Evolutionary conservation across 2,888 invertebrate species (phyloP).

Genomic region (Thalpophila matura): DNA sequence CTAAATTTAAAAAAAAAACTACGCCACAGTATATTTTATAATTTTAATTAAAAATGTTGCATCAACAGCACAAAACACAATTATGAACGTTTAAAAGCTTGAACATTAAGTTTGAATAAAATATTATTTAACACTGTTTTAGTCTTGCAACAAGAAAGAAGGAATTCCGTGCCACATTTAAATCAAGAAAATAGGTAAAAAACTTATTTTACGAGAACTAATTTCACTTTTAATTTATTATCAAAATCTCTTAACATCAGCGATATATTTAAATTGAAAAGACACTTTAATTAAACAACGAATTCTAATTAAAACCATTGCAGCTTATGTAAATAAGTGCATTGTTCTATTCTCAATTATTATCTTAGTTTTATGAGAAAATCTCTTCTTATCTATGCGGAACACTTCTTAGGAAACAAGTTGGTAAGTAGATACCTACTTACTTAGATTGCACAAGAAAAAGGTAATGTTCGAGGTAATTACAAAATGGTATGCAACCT

Average conservation of each 20-base stretch:
- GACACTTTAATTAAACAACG: conserved; percentile 17
- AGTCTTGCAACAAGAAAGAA: no score
- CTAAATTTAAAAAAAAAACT: no score
- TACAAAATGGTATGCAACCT: conserved; percentile 31
- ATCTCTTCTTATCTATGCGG: conserved; percentile 57
- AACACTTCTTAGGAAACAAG: conserved; percentile 33
- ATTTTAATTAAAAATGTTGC: no score
- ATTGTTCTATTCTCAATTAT: conserved; percentile 44
- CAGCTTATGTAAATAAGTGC: conserved; percentile 43
- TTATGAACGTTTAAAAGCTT: no score
- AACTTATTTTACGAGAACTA: background rate
- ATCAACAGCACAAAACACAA: no score
- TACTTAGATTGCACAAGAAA: conserved; percentile 45
- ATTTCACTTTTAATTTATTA: conserved; percentile 3
- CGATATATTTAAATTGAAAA: conserved; percentile 28
- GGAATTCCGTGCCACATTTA: no score
- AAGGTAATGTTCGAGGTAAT: conserved; percentile 39
- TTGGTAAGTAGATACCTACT: background rate
- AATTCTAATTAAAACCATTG: conserved; percentile 35
- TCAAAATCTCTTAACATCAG: background rate
- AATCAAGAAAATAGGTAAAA: background rate
- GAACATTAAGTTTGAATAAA: no score
- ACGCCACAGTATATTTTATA: no score
- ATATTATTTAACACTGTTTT: no score
- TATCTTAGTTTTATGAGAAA: conserved; percentile 60